Evolutionary conservation across 1,140 invertebrate genomes (phyloP), one percentile per base, ranked within the genome.

Genomic region (Acromyrmex heyeri): DNA sequence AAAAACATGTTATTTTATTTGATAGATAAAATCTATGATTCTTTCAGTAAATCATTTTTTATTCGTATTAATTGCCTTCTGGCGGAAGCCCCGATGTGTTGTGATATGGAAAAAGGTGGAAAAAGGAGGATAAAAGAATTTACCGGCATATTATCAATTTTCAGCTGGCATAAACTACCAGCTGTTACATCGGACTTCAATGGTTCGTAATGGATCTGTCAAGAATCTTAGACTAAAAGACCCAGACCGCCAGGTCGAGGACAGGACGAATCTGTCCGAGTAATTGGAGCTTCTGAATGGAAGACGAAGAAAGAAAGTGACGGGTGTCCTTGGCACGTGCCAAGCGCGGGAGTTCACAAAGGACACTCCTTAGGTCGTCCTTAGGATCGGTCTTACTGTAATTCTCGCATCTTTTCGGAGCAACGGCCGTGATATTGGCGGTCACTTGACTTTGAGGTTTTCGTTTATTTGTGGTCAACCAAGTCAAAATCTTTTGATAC

Each of bases 351-450:
- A 87, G 88, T 88, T 79, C 21, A 69, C 75, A 86, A 90, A 90
- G 62, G 2, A 24, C 38, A 76, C 55, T 85, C 24, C 55, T 76
- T 67, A 48, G 27, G 12, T 48, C 44, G n/a, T 14, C 14, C 27
- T 27, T 27, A 61, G 78, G 53, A 57, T 67, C 16, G 64, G n/a
- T 85, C 69, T 67, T 30, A 34, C 50, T 34, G 38, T 72, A 50
- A 75, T 76, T 59, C 48, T 61, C 21, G 18, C 21, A 50, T 67
- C 55, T 82, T 61, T 83, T 18, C 10, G 53, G 75, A 85, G 78
- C 83, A 93, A 92, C 89, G 85, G 86, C 88, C 86, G 87, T 83
- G 57, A 91, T 88, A 92, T 90, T 90, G 83, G 67, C 65, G 44
- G 53, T 34, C 34, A 27, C 21, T 48, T 7, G 21, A 55, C n/a